Conservation (phyloP, 2,113 vertebrate species). For the Oryzias celebensis region DNA sequence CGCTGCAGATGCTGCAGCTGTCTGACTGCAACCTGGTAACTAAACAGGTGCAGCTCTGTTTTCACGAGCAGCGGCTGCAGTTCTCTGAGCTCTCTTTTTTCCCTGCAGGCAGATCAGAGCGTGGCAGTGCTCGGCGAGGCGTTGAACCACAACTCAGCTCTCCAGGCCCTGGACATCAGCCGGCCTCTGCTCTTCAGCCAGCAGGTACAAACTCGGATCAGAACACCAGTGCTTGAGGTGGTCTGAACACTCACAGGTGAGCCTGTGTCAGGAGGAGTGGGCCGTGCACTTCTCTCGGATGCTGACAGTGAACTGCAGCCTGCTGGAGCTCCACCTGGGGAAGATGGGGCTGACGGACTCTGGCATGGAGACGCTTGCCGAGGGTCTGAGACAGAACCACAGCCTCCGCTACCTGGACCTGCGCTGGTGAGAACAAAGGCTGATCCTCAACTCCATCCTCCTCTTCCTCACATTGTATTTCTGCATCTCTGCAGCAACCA, state of each 20-base stretch:
- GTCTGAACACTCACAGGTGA: background rate
- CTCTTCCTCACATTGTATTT: background rate
- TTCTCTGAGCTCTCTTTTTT: no score
- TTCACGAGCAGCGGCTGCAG: no score
- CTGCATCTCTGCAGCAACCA: slow-evolving; percentile 78
- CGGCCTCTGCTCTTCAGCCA: slow-evolving; percentile 82
- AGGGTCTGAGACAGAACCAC: slow-evolving; percentile 79
- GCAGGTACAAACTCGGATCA: slow-evolving; percentile 73
- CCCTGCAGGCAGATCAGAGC: slow-evolving; percentile 82
- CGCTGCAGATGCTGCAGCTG: no score
- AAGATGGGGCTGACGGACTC: slow-evolving; percentile 81
- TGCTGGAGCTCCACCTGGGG: slow-evolving; percentile 86
- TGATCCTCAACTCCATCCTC: background rate
- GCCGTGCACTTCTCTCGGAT: slow-evolving; percentile 79
- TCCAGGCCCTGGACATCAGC: slow-evolving; percentile 81
- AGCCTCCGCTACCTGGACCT: slow-evolving; percentile 87
- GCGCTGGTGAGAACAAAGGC: slow-evolving; percentile 80
- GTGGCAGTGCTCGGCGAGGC: slow-evolving; percentile 79
- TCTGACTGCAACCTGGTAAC: no score
- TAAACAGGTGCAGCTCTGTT: no score
- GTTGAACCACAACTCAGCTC: slow-evolving; percentile 76
- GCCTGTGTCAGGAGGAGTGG: slow-evolving; percentile 81
- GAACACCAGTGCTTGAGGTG: no score
- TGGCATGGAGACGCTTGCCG: slow-evolving; percentile 80
- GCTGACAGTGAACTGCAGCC: slow-evolving; percentile 79